Evolutionary conservation across 2,113 vertebrate species (phyloP).

Genomic region (Perccottus glenii): DNA sequence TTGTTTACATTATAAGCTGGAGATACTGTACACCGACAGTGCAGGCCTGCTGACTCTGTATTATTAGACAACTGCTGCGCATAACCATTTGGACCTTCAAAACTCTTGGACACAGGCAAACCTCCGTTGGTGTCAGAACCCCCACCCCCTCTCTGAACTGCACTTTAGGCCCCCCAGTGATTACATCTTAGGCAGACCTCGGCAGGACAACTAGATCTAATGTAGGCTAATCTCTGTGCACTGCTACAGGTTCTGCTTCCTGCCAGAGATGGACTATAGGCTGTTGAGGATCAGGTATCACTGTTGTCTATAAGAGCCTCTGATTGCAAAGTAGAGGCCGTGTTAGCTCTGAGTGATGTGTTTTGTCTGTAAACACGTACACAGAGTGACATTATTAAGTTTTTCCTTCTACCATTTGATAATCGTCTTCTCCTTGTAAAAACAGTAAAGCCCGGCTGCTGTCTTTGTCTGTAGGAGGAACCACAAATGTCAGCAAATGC

Average conservation of each 20-base stretch:
- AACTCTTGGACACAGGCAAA: too few species aligned
- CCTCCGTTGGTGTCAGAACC: not conserved
- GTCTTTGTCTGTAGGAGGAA: conserved; percentile 61
- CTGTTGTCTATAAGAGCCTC: conserved; percentile 4
- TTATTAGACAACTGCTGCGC: not conserved
- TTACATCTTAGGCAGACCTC: conserved; percentile 23
- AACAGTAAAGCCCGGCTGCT: conserved; percentile 62
- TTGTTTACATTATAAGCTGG: not conserved
- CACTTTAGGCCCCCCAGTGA: conserved; percentile 6
- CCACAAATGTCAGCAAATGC: conserved; percentile 77
- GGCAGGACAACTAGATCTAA: conserved; percentile 27
- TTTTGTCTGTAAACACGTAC: conserved; percentile 11
- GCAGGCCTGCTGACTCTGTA: not conserved
- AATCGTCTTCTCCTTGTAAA: conserved; percentile 47
- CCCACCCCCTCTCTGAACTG: not conserved
- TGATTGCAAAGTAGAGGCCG: conserved; percentile 20
- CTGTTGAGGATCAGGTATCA: conserved; percentile 31
- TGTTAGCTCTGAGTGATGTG: too few species aligned
- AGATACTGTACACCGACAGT: not conserved
- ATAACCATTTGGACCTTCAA: not conserved
- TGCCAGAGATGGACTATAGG: conserved; percentile 22
- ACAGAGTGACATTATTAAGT: conserved; percentile 67
- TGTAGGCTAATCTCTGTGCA: conserved; percentile 47
- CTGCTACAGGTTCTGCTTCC: conserved; percentile 27
- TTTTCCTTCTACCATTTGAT: conserved; percentile 44